These are phyloP conservation scores for Corydoras maculifer DNA, from an alignment of 2,113 vertebrate genomes.

Conservation along the genomic window DNA sequence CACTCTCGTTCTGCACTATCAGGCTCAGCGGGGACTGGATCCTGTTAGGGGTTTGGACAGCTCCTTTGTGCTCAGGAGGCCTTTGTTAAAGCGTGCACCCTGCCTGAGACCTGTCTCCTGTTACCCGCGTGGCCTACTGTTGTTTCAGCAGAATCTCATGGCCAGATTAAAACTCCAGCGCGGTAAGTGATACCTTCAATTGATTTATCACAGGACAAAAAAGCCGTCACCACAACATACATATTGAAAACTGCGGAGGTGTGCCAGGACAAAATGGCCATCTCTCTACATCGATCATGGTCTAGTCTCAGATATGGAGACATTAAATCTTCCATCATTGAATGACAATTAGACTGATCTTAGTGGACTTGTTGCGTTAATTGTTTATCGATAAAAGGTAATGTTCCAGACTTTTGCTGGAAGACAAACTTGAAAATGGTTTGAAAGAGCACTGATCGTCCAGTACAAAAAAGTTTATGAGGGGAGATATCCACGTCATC, in stretches of 20 bases:
- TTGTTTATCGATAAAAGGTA: conserved; percentile 5
- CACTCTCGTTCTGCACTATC: conserved; percentile 23
- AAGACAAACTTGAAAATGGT: neutral
- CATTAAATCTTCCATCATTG: conserved; percentile 12
- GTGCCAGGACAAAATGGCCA: conserved; percentile 18
- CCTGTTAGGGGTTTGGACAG: conserved; percentile 17
- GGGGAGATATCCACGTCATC: too few species aligned
- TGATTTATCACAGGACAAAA: conserved; percentile 47
- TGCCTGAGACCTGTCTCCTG: conserved; percentile 31
- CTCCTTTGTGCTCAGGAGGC: conserved; percentile 27
- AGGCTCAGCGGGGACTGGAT: conserved; percentile 29
- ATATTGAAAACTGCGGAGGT: conserved; percentile 18
- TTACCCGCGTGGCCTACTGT: conserved; percentile 38
- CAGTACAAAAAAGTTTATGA: neutral
- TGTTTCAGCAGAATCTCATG: conserved; percentile 44
- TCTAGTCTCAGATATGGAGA: conserved; percentile 1
- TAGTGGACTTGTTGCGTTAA: conserved; percentile 5
- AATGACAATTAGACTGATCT: conserved; percentile 24
- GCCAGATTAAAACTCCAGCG: conserved; percentile 56
- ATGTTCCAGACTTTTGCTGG: neutral
- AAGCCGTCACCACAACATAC: conserved; percentile 20
- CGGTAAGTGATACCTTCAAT: conserved; percentile 49
- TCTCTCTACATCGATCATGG: conserved; percentile 12
- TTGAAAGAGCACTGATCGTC: neutral
- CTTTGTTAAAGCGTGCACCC: conserved; percentile 21